Conservation (phyloP, 2,888 invertebrate species). For the Agonopterix subpropinquella region DNA sequence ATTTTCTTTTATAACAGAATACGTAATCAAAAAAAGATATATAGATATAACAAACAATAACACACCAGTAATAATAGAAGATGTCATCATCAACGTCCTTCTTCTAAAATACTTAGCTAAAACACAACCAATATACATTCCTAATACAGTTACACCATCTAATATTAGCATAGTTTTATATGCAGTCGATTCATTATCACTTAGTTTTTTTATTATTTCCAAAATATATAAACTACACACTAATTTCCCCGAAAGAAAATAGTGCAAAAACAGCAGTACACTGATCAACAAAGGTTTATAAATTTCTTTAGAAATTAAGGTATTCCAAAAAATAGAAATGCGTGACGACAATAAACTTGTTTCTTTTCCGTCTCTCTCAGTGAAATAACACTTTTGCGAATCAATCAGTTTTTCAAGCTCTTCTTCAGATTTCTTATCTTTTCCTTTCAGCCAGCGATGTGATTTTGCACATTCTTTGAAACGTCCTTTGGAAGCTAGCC, state of each 20-base stretch:
- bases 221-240: slow-evolving; percentile 37
- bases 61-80: slow-evolving; percentile 30
- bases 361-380: slow-evolving; percentile 8
- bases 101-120: slow-evolving; percentile 35
- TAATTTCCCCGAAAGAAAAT: slow-evolving; percentile 24
- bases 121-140: slow-evolving; percentile 43
- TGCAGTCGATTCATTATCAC: slow-evolving; percentile 32
- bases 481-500: slow-evolving; percentile 16
- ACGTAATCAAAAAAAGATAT: slow-evolving; percentile 37
- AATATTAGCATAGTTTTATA: slow-evolving; percentile 47
- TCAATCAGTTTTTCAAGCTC: slow-evolving; percentile 15
- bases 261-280: slow-evolving; percentile 20
- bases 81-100: slow-evolving; percentile 32
- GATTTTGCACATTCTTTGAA: slow-evolving; percentile 17
- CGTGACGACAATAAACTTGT: slow-evolving; percentile 7
- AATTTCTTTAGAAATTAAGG: slow-evolving; percentile 20
- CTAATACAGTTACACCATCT: slow-evolving; percentile 45
- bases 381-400: slow-evolving; percentile 15
- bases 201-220: slow-evolving; percentile 38
- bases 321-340: slow-evolving; percentile 14
- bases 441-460: slow-evolving; percentile 14
- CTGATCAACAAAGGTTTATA: slow-evolving; percentile 29
- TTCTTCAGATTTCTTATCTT: slow-evolving; percentile 10
- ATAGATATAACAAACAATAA: slow-evolving; percentile 39
- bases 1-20: slow-evolving; percentile 28